Percentiles rank a stretch among this genome's conserved stretches.
These are phyloP conservation scores for Lasiommata megera DNA, from an alignment of 2,888 invertebrate genomes.

Conservation along the genomic window DNA sequence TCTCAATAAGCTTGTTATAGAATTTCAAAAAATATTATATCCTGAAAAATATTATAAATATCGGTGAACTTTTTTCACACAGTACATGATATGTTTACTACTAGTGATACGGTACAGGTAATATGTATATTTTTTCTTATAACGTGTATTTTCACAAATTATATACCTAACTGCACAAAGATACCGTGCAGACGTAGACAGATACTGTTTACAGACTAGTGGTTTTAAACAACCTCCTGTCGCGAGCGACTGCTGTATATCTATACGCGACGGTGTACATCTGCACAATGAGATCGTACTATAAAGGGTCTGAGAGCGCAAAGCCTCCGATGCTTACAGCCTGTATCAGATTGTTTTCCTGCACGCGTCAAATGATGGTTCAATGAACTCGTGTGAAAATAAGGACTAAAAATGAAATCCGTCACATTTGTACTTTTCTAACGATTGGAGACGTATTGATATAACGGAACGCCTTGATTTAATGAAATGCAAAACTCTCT, in stretches of 20 bases:
- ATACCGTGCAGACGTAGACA: conserved; percentile 17
- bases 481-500: too few relatives aligned
- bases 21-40: too few relatives aligned
- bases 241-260: conserved; percentile 16
- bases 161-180: background rate
- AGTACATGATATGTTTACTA: too few relatives aligned
- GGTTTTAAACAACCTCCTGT: conserved; percentile 26
- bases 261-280: conserved; percentile 5
- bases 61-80: too few relatives aligned
- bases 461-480: background rate
- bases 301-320: conserved; percentile 24
- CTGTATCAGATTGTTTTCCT: conserved; percentile 20
- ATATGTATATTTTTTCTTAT: too few relatives aligned
- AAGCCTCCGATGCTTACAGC: conserved; percentile 25
- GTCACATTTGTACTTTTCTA: background rate
- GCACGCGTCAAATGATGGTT: conserved; percentile 11
- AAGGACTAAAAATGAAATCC: background rate
- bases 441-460: background rate
- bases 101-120: too few relatives aligned
- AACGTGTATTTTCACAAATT: background rate
- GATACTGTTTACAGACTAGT: conserved; percentile 24
- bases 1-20: too few relatives aligned
- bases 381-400: conserved; percentile 10
- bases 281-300: conserved; percentile 17
- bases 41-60: too few relatives aligned